phyloP scores from a whole-genome alignment of 2,888 invertebrate species.

The Andrena praecox region DNA sequence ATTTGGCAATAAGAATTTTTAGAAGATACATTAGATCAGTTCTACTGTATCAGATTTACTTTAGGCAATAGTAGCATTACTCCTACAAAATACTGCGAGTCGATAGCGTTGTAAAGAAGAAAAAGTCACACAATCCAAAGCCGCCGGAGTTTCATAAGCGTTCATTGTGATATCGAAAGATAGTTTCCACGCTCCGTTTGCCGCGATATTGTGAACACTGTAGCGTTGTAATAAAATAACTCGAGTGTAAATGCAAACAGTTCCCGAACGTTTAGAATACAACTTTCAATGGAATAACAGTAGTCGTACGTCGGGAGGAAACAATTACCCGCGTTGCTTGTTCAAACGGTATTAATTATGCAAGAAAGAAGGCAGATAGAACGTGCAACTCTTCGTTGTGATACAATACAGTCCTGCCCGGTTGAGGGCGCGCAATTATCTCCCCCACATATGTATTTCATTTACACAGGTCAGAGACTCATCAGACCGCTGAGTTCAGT shows the following conservation, averaged over 20 bases:
- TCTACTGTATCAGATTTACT: too few species aligned
- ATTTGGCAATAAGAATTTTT: too few species aligned
- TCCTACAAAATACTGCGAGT: too few species aligned
- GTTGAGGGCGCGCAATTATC: too few species aligned
- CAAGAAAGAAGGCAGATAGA: neutral
- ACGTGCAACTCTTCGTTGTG: neutral
- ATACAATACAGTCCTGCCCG: neutral
- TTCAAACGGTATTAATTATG: slow-evolving; percentile 6
- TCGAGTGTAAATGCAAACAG: slow-evolving; percentile 9
- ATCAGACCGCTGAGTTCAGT: too few species aligned
- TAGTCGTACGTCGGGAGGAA: neutral
- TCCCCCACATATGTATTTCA: too few species aligned
- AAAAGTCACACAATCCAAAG: neutral
- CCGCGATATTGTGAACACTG: slow-evolving; percentile 13
- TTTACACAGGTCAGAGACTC: too few species aligned
- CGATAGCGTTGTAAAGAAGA: too few species aligned
- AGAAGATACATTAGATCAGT: too few species aligned
- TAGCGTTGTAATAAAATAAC: slow-evolving; percentile 17
- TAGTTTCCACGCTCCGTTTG: slow-evolving; percentile 43
- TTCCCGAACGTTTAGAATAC: neutral
- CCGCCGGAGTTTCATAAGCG: slow-evolving; percentile 19
- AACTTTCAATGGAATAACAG: slow-evolving; percentile 16
- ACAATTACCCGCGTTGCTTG: neutral
- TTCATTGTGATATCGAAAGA: slow-evolving; percentile 25
- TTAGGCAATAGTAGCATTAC: too few species aligned